Evolutionary conservation across 2,797 vertebrate species (phyloP), one percentile per base, ranked within the genome.

Genomic region (Rhinogobio ventralis): DNA sequence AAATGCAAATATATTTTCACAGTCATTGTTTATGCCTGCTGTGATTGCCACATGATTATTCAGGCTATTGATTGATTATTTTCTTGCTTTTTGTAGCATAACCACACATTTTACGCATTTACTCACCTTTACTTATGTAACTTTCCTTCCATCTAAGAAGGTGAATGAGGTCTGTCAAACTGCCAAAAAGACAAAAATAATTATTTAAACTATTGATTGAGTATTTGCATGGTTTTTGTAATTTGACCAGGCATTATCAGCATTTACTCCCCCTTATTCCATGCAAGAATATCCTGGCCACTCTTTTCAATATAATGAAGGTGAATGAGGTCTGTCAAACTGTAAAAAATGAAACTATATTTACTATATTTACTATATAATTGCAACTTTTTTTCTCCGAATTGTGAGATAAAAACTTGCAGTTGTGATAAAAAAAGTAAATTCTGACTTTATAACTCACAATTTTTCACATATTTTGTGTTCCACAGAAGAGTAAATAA

Each of bases 1-100:
- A 36, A 76, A 67, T 30, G 46, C 49, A 68, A 66, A 77, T 68
- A 75, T 67, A 57, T 76, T 77, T 83, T 42, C 7, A n/a, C 62
- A 55, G 25, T 51, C 11, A 8, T 14, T 19, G 45, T 45, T 79
- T 33, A 49, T 66, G 42, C 19, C 23, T 79, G 71, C 33, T 55
- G 71, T 20, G 25, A 36, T 7, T 66, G 9, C 10, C 23, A 33
- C 23, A 42, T 25, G 4, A 39, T 80, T 80, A 83, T 39, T 20
- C 13, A 66, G 39, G 33, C 15, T 28, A 57, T 20, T 74, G 9
- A 36, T 19, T 3, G 25, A 46, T n/a, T 57, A 55, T 42, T 45
- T 25, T 23, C 28, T 80, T 28, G 5, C 5, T 69, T 81, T 42
- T 67, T 36, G 2, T 36, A 28, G 30, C 7, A 28, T n/a, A 33